Evolutionary conservation across 2,113 vertebrate species (phyloP), one percentile per base, ranked within the genome.

Genomic region (Coracopsis vasa): DNA sequence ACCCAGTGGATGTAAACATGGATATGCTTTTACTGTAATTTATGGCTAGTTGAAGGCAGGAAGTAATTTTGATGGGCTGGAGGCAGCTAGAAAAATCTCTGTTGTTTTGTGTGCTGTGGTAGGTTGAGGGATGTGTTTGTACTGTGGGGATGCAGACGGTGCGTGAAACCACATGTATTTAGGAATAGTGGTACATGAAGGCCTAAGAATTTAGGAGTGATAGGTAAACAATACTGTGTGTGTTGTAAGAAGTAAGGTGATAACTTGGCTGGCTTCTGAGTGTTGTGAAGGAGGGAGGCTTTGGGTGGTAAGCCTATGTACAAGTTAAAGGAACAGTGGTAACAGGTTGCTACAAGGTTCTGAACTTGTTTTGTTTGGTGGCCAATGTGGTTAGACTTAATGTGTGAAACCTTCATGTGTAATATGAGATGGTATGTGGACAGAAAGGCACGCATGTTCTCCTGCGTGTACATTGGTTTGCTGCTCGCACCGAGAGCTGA

Each of bases 311-410:
- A 88, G 17, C 31, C 33, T 65, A 5, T 10, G 24, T 70, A 16
- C 53, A 31, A 11, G 15, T 88, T 47, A 39, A 11, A 84, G 87
- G 31, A 53, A 7, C 23, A 11, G 81, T 56, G 67, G 82, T 94
- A 90, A 69, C 90, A 92, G 87, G 87, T 91, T 94, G 74, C 71
- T 95, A 7, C 88, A 88, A 88, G 92, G 93, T 90, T 92, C 62
- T 53, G 71, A 85, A 66, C 87, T 94, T 94, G 74, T 95, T 94
- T 95, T 84, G 35, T 86, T 90, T 56, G 42, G 84, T 94, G 91
- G 87, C 74, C 16, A 1, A 2, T 48, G 81, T 88, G 95, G 94
- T 95, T 81, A 91, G 39, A 25, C 47, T 54, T 92, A 95, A 71
- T 85, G 78, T 91, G 39, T 0, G 11, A 90, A 92, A 75, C 56